phyloP scores from a whole-genome alignment of 2,888 invertebrate species.

The Drosophila macrothrix region DNA sequence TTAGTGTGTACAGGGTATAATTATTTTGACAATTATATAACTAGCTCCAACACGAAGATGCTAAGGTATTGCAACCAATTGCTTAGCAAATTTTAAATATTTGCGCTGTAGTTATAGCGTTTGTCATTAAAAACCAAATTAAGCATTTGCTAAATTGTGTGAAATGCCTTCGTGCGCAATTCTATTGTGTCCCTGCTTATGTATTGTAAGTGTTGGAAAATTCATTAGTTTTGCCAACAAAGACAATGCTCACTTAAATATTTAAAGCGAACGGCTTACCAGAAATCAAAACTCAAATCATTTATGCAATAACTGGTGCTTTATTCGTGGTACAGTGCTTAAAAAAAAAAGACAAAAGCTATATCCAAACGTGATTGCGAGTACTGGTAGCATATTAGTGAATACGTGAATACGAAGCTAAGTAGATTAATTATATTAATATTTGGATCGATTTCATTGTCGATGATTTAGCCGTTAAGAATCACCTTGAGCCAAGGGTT shows the following conservation, averaged over 20 bases:
- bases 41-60: neutral
- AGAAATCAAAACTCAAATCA: neutral
- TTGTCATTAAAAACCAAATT: constrained; percentile 6
- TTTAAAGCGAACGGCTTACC: neutral
- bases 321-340: constrained; percentile 15
- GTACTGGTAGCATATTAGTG: neutral
- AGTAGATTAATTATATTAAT: neutral
- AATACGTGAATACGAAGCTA: neutral
- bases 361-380: neutral
- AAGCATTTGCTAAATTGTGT: constrained; percentile 35
- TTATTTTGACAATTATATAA: neutral
- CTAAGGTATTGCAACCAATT: neutral
- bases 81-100: neutral
- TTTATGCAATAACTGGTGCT: constrained; percentile 1
- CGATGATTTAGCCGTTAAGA: neutral
- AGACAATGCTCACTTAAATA: constrained; percentile 6
- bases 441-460: neutral
- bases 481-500: constrained; percentile 19
- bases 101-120: constrained; percentile 17
- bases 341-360: neutral
- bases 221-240: constrained; percentile 1
- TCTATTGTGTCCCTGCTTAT: constrained; percentile 31
- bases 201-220: constrained; percentile 2
- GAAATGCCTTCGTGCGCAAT: constrained; percentile 31
- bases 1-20: no score